A percentile compares a stretch with the other conserved stretches of the same genome.
These are phyloP conservation scores for Chrosomus eos DNA, from an alignment of 2,797 vertebrate species.

Conservation along the genomic window DNA sequence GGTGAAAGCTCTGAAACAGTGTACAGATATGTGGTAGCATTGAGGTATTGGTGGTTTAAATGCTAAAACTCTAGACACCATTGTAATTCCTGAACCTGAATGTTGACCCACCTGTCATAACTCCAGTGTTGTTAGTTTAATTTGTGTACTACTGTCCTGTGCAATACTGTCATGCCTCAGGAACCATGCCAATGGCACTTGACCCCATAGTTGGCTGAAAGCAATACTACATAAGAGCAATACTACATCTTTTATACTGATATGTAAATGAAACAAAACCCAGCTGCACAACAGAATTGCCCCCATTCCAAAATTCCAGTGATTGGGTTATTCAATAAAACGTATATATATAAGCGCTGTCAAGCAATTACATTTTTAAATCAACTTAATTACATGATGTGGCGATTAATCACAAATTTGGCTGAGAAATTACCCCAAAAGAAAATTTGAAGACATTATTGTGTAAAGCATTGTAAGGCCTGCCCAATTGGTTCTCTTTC, in stretches of 20 bases:
- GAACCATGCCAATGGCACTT: slow-evolving; percentile 30
- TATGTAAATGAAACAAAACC: slow-evolving; percentile 4
- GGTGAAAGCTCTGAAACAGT: slow-evolving; percentile 22
- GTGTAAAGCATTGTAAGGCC: no score
- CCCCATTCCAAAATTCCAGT: background rate
- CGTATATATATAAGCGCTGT: no score
- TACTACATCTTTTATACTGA: slow-evolving; percentile 20
- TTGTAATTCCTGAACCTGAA: background rate
- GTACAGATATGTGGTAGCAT: slow-evolving; percentile 23
- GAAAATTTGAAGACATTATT: no score
- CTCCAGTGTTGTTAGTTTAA: slow-evolving; percentile 8
- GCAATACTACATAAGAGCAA: background rate
- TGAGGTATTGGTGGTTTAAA: slow-evolving; percentile 22
- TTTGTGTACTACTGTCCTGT: background rate
- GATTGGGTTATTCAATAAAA: background rate
- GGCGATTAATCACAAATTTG: no score
- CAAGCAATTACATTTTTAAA: no score
- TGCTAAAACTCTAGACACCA: slow-evolving; percentile 18
- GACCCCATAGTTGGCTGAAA: slow-evolving; percentile 4
- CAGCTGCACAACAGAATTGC: background rate
- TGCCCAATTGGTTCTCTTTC: no score
- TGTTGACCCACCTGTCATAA: slow-evolving; percentile 11
- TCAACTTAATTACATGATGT: no score
- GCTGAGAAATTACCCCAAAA: no score
- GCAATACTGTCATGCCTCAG: background rate